Conservation (phyloP, 2,113 vertebrate species). For the Nicator chloris region DNA sequence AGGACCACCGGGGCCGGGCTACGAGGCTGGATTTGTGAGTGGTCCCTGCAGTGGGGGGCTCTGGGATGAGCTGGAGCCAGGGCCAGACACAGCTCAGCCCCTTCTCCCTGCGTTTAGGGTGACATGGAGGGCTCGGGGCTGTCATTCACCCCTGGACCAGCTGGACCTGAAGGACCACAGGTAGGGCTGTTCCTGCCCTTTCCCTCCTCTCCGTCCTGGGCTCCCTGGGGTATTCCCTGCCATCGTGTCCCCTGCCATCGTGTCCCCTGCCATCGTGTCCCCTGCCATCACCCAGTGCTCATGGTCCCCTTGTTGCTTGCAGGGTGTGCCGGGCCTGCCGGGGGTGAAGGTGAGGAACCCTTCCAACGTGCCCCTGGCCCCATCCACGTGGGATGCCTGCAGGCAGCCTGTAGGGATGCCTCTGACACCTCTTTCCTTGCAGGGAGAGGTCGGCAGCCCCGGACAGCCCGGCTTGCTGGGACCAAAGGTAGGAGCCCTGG, state of each 20-base stretch:
- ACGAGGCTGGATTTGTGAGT: slow-evolving; percentile 89
- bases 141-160: slow-evolving; percentile 63
- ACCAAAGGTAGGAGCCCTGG: slow-evolving; percentile 24
- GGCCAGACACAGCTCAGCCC: not conserved
- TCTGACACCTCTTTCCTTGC: not conserved
- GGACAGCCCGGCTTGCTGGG: slow-evolving; percentile 61
- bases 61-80: not conserved
- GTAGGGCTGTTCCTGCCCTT: slow-evolving; percentile 17
- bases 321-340: slow-evolving; percentile 59
- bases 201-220: not conserved
- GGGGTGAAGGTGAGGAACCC: slow-evolving; percentile 70
- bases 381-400: not conserved
- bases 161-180: slow-evolving; percentile 77
- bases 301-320: not conserved
- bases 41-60: not conserved
- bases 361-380: not conserved
- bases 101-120: slow-evolving; percentile 64
- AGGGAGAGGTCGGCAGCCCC: slow-evolving; percentile 68
- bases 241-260: not conserved
- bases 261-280: fast-evolving
- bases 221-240: not conserved
- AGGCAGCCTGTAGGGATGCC: not conserved
- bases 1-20: slow-evolving; percentile 76
- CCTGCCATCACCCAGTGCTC: not conserved
- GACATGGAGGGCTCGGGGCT: slow-evolving; percentile 91